Base-by-base conservation (phyloP, 2,888 invertebrate species). In the Craniophora ligustri region DNA sequence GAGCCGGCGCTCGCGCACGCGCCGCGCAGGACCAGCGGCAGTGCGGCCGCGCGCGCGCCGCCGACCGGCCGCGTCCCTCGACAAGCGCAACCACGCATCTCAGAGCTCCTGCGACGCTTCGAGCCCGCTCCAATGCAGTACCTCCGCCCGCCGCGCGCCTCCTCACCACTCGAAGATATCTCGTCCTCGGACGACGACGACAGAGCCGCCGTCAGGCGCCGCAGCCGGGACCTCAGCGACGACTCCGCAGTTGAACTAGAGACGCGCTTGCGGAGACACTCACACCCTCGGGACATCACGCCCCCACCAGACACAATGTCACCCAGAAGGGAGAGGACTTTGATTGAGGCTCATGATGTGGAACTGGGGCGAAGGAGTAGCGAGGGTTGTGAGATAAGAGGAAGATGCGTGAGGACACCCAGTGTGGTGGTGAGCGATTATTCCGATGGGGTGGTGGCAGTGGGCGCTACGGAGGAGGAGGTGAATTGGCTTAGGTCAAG, bases 351-450 rank as follows among this genome's bases (percentile, higher is more conserved):
- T 91, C 81, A 94, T 92, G 79, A 95, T 91, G 88, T 95, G 90
- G 80, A 94, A 73, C 80, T 92, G 59, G 94, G 94, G 30, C 89
- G 94, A 77, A 83, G 94, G 50, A 87, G 91, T 32, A 92, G 92
- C 73, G 93, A 93, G 68, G 93, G 94, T 68, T 80, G 87, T 62
- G 90, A 91, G 76, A 85, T 92, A 66, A 79, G 94, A 64, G 93
- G 88, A 72, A 78, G 92, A 76, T 96, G 95, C 75, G 96, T 97
- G 86, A 91, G 97, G 55, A 97, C 97, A 0, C 98, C 98, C 0
- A 97, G 97, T 48, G 97, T 98, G 36, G 97, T 98, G 2, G 97
- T 98, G 32, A 97, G 97, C 78, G 98, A 98, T 84, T 97, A 97
- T 79, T 97, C 97, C 0, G 97, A 97, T 77, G 97, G 91, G 0